phyloP scores from a whole-genome alignment of 2,113 vertebrate genomes.

The Ailuropoda melanoleuca region DNA sequence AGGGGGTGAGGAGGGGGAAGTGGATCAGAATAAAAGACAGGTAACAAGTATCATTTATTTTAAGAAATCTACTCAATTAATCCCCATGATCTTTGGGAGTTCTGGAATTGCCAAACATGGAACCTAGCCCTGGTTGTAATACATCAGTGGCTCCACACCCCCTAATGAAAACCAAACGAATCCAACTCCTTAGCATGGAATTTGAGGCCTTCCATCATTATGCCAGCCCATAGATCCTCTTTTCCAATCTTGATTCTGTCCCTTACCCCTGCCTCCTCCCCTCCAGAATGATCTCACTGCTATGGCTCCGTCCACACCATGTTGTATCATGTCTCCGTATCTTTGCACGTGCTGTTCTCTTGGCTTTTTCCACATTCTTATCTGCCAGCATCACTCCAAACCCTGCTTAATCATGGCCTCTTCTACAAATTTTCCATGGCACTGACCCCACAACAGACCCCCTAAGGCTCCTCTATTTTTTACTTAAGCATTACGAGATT shows the following conservation, averaged over 20 bases:
- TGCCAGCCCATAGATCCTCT: not conserved
- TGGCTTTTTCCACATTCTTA: not conserved
- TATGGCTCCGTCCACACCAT: accelerated
- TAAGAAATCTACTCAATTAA: not conserved
- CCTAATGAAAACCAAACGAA: not conserved
- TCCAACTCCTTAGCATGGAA: not conserved
- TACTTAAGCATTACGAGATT: not conserved
- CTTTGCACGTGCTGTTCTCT: not conserved
- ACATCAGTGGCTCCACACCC: not conserved
- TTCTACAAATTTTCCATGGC: not conserved
- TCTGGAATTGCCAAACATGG: not conserved
- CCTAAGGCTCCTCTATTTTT: not conserved
- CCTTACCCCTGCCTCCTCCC: not conserved
- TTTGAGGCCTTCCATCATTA: not conserved
- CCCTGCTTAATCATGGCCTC: not conserved
- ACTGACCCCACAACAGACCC: not conserved
- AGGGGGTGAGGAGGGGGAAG: accelerated
- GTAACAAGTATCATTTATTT: not conserved
- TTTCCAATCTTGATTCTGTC: not conserved
- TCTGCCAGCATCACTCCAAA: not conserved
- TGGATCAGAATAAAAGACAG: not conserved
- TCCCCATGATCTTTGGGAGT: not conserved
- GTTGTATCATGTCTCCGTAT: not conserved
- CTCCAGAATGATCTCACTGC: not conserved
- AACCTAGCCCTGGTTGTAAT: not conserved